A percentile compares a stretch with the other conserved stretches of the same genome.
Conservation (phyloP, 2,888 invertebrate species). For the Caenorhabditis virilis region DNA sequence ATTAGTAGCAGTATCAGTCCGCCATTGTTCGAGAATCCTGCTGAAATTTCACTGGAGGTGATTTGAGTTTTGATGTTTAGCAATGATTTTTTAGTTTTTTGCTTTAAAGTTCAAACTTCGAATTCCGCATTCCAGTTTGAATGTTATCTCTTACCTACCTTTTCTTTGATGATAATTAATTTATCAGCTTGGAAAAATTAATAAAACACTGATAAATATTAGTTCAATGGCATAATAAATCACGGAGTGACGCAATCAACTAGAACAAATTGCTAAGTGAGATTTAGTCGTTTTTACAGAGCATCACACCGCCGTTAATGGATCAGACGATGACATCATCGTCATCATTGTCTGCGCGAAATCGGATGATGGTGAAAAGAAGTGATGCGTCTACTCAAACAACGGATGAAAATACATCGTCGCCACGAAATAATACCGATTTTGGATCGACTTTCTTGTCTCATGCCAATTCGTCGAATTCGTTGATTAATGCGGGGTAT, state of each 20-base stretch:
- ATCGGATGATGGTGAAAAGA: slow-evolving; percentile 15
- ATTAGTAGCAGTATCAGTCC: slow-evolving; percentile 52
- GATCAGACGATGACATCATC: no score
- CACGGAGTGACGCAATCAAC: no score
- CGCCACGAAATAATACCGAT: slow-evolving; percentile 3
- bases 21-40: slow-evolving; percentile 63
- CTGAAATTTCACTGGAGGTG: slow-evolving; percentile 61
- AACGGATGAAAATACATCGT: slow-evolving; percentile 20
- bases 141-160: no score
- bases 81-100: slow-evolving; percentile 4
- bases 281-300: no score
- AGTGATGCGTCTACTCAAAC: slow-evolving; percentile 43
- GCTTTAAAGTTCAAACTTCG: slow-evolving; percentile 10
- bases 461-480: slow-evolving; percentile 36
- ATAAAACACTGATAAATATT: no score
- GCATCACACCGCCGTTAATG: slow-evolving; percentile 33
- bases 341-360: slow-evolving; percentile 1
- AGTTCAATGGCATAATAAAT: no score
- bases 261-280: no score
- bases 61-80: neutral
- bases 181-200: no score
- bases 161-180: no score
- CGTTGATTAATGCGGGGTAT: slow-evolving; percentile 39
- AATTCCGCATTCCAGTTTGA: no score
- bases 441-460: slow-evolving; percentile 6